Evolutionary conservation across 2,888 invertebrate genomes (phyloP).

Genomic region (Chydorus sphaericus): DNA sequence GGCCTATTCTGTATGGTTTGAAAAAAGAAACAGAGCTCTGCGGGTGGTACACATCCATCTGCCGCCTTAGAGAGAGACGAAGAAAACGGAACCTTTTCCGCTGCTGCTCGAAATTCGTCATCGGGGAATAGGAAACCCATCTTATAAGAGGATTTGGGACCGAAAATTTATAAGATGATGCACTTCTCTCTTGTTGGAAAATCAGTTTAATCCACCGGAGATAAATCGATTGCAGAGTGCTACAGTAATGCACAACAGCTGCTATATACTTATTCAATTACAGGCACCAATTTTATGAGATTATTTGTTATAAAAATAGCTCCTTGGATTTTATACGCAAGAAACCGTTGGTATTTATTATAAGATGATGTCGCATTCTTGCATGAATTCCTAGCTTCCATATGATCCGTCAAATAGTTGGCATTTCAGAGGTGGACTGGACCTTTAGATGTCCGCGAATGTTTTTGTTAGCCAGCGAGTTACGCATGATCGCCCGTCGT

Average conservation of each 20-base stretch:
- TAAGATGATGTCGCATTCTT: too few relatives aligned
- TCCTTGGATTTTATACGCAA: not conserved
- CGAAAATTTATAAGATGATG: too few relatives aligned
- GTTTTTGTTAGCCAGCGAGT: too few relatives aligned
- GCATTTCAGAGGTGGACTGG: not conserved
- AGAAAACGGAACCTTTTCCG: not conserved
- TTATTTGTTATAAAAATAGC: not conserved
- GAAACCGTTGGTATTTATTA: too few relatives aligned
- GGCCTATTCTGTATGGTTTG: not conserved
- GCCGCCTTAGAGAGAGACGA: not conserved
- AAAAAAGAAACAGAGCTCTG: not conserved
- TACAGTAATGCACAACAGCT: too few relatives aligned
- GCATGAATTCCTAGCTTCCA: not conserved
- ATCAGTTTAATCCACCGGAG: not conserved
- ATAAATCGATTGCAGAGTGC: conserved; percentile 3
- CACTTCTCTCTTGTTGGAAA: not conserved
- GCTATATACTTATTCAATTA: too few relatives aligned
- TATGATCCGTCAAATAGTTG: not conserved
- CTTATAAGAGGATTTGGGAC: too few relatives aligned
- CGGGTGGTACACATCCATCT: not conserved
- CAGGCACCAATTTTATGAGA: too few relatives aligned
- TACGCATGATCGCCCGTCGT: too few relatives aligned
- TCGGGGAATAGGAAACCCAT: not conserved
- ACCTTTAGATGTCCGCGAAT: too few relatives aligned
- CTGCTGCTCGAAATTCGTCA: not conserved